Evolutionary conservation across 2,797 vertebrate species (phyloP).

Genomic region (Notolepis coatsorum): DNA sequence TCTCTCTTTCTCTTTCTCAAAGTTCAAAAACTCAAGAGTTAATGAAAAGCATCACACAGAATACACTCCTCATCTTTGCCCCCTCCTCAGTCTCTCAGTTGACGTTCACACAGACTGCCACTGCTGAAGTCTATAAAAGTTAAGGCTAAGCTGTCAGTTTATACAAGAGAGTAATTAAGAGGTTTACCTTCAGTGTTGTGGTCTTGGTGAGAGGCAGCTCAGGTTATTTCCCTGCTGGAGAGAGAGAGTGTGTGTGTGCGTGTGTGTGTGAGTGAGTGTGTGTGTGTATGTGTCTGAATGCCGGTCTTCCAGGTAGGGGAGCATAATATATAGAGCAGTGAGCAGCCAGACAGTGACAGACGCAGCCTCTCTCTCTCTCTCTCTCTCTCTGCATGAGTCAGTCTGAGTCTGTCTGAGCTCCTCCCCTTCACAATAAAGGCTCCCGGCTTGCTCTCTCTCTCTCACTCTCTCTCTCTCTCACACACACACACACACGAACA

Average conservation of each 20-base stretch:
- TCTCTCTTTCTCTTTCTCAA: not conserved
- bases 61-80: not conserved
- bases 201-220: conserved; percentile 25
- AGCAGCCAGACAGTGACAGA: conserved; percentile 79
- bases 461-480: no score
- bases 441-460: conserved; percentile 11
- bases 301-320: conserved; percentile 76
- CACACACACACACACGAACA: not conserved
- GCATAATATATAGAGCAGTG: conserved; percentile 81
- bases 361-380: conserved; percentile 23
- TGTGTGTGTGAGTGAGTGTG: not conserved
- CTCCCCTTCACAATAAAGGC: conserved; percentile 73
- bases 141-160: conserved; percentile 15
- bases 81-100: not conserved
- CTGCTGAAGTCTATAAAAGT: not conserved
- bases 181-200: conserved; percentile 68
- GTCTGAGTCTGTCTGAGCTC: conserved; percentile 56
- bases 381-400: conserved; percentile 70
- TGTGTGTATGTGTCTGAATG: conserved; percentile 32
- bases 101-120: not conserved
- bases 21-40: conserved; percentile 4
- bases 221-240: conserved; percentile 64
- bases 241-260: conserved; percentile 19
- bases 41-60: not conserved
- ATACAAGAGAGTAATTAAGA: not conserved